Base-by-base conservation (phyloP, 2,888 invertebrate species). In the Dolichopus griseipennis region DNA sequence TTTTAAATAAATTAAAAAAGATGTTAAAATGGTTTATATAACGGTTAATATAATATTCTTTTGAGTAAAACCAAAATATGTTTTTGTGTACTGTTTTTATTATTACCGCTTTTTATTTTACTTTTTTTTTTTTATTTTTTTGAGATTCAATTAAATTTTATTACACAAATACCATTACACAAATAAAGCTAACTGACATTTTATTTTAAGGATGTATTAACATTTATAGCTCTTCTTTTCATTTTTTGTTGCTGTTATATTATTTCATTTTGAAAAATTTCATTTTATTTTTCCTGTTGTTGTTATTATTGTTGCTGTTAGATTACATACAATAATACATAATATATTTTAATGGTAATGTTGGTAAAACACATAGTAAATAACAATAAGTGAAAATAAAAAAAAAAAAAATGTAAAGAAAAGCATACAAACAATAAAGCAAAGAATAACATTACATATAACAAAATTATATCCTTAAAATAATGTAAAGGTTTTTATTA, bases 101-200 rank as follows among this genome's bases (percentile, higher is more conserved):
- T 52, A 1, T 52, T 52, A 12, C 2, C 18, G 9, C 18, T 12
- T 12, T 52, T 52, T n/a, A 15, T 52, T 52, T 43, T 9, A 15
- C 43, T 10, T 52, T 2, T 52, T 52, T 52, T 52, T 52, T 52
- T 52, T 52, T 52, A 5, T 27, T 27, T 52, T n/a, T 15, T 52
- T 52, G 6, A 52, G 52, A 52, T 52, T 52, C 52, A 52, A 52
- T 52, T 52, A 52, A 52, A 52, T 52, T 52, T 52, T 52, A 52
- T 52, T 52, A 52, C 52, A 52, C 52, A 52, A 12, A 52, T 52
- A 52, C 15, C 2, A 2, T 52, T 52, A 12, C n/a, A 52, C 18
- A 52, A 52, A 52, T 52, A 52, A 52, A 52, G 18, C 18, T 52
- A 18, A 52, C 52, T 52, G 52, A 52, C 52, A 52, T 52, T 52